Percentiles rank a stretch among this genome's conserved stretches.
Evolutionary conservation across 2,888 invertebrate genomes (phyloP).

Genomic region (Sinotaia quadrata): DNA sequence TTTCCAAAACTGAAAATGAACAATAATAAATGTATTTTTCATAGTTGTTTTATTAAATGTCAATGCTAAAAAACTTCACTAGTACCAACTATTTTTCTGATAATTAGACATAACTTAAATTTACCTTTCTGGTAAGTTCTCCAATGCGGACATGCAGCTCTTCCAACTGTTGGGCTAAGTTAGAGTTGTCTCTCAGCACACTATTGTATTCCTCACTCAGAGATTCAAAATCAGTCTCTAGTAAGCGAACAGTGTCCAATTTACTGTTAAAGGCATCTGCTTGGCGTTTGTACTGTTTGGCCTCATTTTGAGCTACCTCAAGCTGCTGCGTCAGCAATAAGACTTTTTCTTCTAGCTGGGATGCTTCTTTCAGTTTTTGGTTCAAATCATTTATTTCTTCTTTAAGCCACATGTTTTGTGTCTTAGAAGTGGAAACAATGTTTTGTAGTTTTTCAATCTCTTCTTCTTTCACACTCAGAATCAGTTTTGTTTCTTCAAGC

Average conservation of each 20-base stretch:
- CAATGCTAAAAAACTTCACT: too few relatives aligned
- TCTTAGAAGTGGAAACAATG: not conserved
- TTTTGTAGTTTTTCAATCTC: conserved; percentile 7
- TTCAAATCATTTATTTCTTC: conserved; percentile 33
- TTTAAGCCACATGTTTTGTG: conserved; percentile 27
- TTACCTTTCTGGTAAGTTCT: conserved; percentile 33
- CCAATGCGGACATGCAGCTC: conserved; percentile 60
- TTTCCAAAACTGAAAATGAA: too few relatives aligned
- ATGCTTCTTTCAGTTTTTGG: conserved; percentile 18
- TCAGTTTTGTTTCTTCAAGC: conserved; percentile 22
- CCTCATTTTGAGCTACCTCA: conserved; percentile 27
- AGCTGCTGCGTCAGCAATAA: conserved; percentile 31
- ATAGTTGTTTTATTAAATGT: too few relatives aligned
- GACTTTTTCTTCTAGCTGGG: conserved; percentile 25
- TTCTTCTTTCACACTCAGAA: conserved; percentile 5
- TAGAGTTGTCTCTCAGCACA: conserved; percentile 60
- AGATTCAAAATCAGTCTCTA: conserved; percentile 56
- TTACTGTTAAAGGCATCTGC: conserved; percentile 37
- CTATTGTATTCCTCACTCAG: conserved; percentile 61
- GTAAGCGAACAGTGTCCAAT: conserved; percentile 34
- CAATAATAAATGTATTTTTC: too few relatives aligned
- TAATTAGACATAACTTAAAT: too few relatives aligned
- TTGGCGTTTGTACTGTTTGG: conserved; percentile 27
- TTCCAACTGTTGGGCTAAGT: conserved; percentile 62
- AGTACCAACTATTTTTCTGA: too few relatives aligned